A percentile compares a stretch with the other conserved stretches of the same genome.
phyloP scores from a whole-genome alignment of 2,888 invertebrate species.

The Dasypogon diadema region DNA sequence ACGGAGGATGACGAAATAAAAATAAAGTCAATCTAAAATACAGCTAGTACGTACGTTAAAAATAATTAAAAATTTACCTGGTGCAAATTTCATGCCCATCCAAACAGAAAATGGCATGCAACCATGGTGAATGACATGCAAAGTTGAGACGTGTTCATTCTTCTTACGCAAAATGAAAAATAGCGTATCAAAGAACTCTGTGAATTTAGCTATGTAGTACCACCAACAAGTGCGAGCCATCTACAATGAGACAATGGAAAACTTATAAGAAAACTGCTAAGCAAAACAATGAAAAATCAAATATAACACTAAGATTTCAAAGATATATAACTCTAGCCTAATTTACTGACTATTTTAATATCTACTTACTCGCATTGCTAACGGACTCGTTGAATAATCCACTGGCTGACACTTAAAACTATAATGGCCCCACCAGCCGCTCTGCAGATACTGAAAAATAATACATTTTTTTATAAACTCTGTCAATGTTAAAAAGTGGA shows the following conservation, averaged over 20 bases:
- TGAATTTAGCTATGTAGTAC: constrained; percentile 97
- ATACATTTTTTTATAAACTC: no score
- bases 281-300: not conserved
- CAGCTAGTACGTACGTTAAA: constrained; percentile 5
- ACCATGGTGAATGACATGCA: constrained; percentile 97
- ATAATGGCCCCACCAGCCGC: constrained; percentile 85
- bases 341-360: constrained; percentile 21
- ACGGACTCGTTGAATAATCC: constrained; percentile 81
- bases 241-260: constrained; percentile 69
- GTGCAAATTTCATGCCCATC: constrained; percentile 96
- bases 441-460: constrained; percentile 71
- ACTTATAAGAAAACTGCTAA: constrained; percentile 52
- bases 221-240: constrained; percentile 96
- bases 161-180: constrained; percentile 97
- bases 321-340: not conserved
- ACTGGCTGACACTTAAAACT: constrained; percentile 89
- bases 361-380: constrained; percentile 78
- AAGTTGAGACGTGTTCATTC: constrained; percentile 90
- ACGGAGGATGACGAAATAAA: constrained; percentile 5
- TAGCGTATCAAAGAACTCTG: constrained; percentile 96
- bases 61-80: constrained; percentile 72
- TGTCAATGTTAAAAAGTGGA: constrained; percentile 2
- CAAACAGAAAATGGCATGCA: constrained; percentile 97
- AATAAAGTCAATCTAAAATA: not conserved
- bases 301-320: not conserved